These are phyloP conservation scores for Neolamprologus hecqui DNA, from an alignment of 2,113 vertebrate genomes.

Conservation along the genomic window DNA sequence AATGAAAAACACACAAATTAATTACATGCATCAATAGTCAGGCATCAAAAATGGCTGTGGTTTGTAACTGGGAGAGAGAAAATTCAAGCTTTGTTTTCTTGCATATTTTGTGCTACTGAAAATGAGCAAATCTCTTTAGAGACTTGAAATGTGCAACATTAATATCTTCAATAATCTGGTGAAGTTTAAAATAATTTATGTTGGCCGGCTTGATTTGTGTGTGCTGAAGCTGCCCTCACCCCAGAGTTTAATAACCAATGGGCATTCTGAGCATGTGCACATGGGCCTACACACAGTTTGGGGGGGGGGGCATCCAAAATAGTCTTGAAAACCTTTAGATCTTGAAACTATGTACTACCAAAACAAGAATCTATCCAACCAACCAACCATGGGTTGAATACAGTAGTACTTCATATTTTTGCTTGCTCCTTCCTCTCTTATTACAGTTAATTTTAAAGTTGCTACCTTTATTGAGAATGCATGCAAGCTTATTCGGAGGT, in stretches of 20 bases:
- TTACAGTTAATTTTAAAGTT: not conserved
- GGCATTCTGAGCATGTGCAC: not conserved
- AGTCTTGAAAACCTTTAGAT: not conserved
- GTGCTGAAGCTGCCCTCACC: not conserved
- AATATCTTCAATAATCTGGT: not conserved
- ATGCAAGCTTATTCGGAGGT: not conserved
- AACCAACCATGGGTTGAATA: rapidly evolving
- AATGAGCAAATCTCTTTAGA: not conserved
- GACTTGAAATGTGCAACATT: not conserved
- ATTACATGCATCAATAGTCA: not conserved
- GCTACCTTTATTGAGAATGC: not conserved
- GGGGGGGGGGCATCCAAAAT: not conserved
- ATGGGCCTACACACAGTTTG: not conserved
- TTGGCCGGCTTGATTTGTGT: not conserved
- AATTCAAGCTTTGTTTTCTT: not conserved
- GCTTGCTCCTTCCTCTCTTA: not conserved
- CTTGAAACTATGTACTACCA: not conserved
- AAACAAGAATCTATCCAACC: not conserved
- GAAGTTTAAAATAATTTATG: not conserved
- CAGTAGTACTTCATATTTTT: not conserved
- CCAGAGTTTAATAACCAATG: not conserved
- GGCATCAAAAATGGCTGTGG: not conserved
- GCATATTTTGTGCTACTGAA: not conserved
- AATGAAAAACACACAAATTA: not conserved
- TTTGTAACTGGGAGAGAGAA: not conserved